Percentiles rank a stretch among this genome's conserved stretches.
Conservation (phyloP, 2,113 vertebrate species). For the Myrmecobius fasciatus region DNA sequence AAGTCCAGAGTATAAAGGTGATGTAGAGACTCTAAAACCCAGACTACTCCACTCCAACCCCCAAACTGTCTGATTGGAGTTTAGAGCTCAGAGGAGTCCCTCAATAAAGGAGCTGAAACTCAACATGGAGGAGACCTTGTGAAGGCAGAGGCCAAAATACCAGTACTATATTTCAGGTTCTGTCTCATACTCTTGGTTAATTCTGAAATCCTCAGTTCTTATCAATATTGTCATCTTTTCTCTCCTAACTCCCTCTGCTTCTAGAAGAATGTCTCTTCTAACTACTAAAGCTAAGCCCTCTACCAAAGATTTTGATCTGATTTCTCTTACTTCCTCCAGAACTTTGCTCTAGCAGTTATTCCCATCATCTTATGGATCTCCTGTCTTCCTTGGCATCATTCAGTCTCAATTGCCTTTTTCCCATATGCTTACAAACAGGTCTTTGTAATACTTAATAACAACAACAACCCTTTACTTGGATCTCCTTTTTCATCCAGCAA, state of each 20-base stretch:
- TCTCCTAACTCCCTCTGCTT: not conserved
- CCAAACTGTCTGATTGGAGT: not conserved
- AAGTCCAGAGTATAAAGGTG: not conserved
- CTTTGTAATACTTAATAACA: not conserved
- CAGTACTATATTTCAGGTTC: not conserved
- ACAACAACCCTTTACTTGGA: not conserved
- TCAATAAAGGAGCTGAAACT: not conserved
- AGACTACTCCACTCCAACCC: not conserved
- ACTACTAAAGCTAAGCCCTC: not conserved
- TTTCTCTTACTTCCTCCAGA: not conserved
- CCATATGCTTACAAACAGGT: not conserved
- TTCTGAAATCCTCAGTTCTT: not conserved
- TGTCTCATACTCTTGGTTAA: not conserved
- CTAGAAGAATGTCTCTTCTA: not conserved
- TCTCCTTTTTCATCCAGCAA: not conserved
- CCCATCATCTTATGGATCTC: not conserved
- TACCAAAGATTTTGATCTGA: not conserved
- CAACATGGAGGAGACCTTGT: not conserved
- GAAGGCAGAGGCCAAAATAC: not conserved
- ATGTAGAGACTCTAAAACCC: not conserved
- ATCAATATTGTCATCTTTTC: not conserved
- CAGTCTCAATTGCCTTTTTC: not conserved
- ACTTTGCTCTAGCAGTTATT: not conserved
- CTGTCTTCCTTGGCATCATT: not conserved
- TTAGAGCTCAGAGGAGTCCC: not conserved